Evolutionary conservation across 2,888 invertebrate genomes (phyloP).

Genomic region (Prostheceraeus crozeri): DNA sequence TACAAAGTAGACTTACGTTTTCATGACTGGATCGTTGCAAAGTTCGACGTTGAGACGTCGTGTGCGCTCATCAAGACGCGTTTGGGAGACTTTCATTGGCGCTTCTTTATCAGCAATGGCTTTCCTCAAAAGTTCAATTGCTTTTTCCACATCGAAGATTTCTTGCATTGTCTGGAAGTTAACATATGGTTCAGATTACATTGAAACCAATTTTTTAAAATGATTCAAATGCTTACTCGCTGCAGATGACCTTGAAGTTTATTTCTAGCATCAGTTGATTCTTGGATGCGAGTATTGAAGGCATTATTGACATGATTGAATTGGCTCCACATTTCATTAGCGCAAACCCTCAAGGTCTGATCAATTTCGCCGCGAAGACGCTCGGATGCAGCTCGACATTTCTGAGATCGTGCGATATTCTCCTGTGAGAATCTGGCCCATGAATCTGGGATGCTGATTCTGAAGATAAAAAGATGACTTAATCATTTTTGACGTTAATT

Average conservation of each 20-base stretch:
- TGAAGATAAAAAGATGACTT: no score
- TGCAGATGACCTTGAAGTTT: constrained; percentile 56
- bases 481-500: no score
- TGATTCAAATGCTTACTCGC: constrained; percentile 42
- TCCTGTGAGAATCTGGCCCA: constrained; percentile 57
- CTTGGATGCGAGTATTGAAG: constrained; percentile 53
- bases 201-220: no score
- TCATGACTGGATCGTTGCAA: constrained; percentile 75
- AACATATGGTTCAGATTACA: no score
- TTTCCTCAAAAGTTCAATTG: constrained; percentile 75
- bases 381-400: constrained; percentile 54
- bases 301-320: constrained; percentile 56
- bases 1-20: constrained; percentile 65
- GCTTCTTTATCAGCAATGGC: constrained; percentile 74
- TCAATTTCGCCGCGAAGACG: constrained; percentile 55
- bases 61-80: constrained; percentile 76
- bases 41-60: constrained; percentile 82
- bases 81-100: constrained; percentile 63
- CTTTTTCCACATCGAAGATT: constrained; percentile 82
- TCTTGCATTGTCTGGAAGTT: constrained; percentile 71
- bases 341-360: constrained; percentile 50
- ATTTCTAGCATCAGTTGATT: constrained; percentile 55
- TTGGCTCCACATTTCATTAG: constrained; percentile 57
- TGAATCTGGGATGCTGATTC: constrained; percentile 64
- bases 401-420: constrained; percentile 55